phyloP scores from a whole-genome alignment of 2,797 vertebrate genomes.

The Melanotaenia pygmaea region DNA sequence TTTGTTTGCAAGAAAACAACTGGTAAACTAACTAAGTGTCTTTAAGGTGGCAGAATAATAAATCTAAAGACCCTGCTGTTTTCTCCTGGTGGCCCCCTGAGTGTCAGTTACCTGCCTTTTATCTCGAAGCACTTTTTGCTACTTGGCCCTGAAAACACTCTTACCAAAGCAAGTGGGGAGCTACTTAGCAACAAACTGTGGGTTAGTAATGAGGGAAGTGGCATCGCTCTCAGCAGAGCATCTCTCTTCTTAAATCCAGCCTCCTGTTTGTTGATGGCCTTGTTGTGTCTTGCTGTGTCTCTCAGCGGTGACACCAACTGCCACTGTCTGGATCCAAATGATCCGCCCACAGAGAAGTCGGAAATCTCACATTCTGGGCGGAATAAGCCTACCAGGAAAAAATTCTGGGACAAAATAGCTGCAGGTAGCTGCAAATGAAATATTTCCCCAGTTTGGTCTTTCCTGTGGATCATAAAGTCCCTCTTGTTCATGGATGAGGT shows the following conservation, averaged over 20 bases:
- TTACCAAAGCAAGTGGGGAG: constrained; percentile 53
- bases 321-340: constrained; percentile 59
- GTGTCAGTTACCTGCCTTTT: constrained; percentile 57
- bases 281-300: constrained; percentile 39
- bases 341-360: constrained; percentile 29
- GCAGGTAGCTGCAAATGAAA: constrained; percentile 46
- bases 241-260: constrained; percentile 29
- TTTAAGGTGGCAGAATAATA: constrained; percentile 56
- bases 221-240: constrained; percentile 26
- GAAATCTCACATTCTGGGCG: constrained; percentile 25
- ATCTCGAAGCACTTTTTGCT: constrained; percentile 38
- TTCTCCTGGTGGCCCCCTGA: constrained; percentile 19
- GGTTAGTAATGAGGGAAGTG: constrained; percentile 63
- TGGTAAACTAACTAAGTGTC: constrained; percentile 18
- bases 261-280: constrained; percentile 52
- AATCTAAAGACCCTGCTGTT: constrained; percentile 32
- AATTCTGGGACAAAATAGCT: constrained; percentile 52
- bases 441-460: constrained; percentile 30
- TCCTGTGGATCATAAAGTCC: constrained; percentile 28
- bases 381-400: constrained; percentile 39
- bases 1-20: not conserved
- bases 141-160: constrained; percentile 29
- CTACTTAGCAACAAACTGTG: constrained; percentile 46
- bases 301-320: constrained; percentile 47
- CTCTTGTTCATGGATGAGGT: constrained; percentile 28